Base-by-base conservation (phyloP, 2,797 vertebrate genomes). In the Syngnathus acus region DNA sequence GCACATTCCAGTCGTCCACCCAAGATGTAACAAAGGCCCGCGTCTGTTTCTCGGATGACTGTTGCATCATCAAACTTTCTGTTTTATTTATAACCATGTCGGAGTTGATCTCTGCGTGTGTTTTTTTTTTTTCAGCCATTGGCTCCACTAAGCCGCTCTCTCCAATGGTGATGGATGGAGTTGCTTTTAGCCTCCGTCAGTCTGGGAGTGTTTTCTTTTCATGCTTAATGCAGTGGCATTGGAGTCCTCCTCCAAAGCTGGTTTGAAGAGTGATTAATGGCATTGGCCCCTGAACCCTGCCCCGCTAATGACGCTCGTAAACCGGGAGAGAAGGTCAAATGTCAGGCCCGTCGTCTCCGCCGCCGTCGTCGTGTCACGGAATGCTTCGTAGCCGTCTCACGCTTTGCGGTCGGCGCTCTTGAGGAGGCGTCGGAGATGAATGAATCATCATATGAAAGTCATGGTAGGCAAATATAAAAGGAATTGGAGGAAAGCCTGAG, bases 61-160 rank as follows among this genome's bases (percentile, higher is more conserved):
- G 79, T 81, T 84, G 80, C 88, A 85, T 90, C 89, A 89, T 77
- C 67, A 65, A 76, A 72, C 82, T 86, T 87, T 84, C 74, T 89
- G 74, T 82, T 84, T 89, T 90, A 90, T 91, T 90, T 89, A 90
- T 83, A 84, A 81, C 84, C 66, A 72, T 68, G 73, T 55, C 75
- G 70, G 74, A 84, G 86, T 89, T 90, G 86, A 88, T 87, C 78
- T 87, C 76, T 85, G 85, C 87, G 82, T 32, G 68, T 65, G 72
- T 82, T 71, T 86, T 76, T 86, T 87, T 81, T 55, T 11, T 19
- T 0, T n/a, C 60, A 64, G 72, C 78, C 76, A 50, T 72, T 68
- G 74, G 75, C 73, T 82, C 81, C 72, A 79, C 77, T 70, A 77
- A 81, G 78, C 70, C 79, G 13, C 21, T 23, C n/a, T 21, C 78